Evolutionary conservation across 2,113 vertebrate genomes (phyloP), one percentile per base, ranked within the genome.

Genomic region (Jacana jacana): DNA sequence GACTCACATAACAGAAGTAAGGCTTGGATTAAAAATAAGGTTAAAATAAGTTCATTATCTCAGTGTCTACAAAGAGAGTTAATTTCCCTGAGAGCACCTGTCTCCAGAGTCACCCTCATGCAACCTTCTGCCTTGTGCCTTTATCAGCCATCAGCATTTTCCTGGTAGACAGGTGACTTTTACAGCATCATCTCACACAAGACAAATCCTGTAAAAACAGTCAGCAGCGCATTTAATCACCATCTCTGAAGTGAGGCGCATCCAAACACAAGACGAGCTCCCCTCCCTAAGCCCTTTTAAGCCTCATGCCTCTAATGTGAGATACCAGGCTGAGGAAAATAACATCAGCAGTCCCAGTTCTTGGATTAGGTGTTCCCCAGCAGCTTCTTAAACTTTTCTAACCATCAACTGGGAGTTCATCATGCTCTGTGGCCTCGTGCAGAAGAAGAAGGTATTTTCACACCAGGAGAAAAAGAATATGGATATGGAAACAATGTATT

Each of bases 231-330:
- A 51, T 87, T 93, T 91, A 80, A 90, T 82, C 51, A 1, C 46
- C 3, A 1, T 31, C 64, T 52, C 69, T 22, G 11, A 70, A 75
- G 51, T 0, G 0, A 58, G 55, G 66, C 49, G 70, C 42, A 25
- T 51, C 81, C 33, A 40, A 78, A 71, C 65, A 49, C 64, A 28
- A 63, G 81, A 16, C 2, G 4, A 52, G 37, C 84, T 89, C n/a
- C 46, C 22, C 22, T 51, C 75, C 76, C 70, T 87, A 92, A 91
- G 61, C 66, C 68, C 60, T 75, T 60, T 69, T 52, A 94, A 95
- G 95, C 90, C 42, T 85, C 46, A 17, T 57, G 54, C 37, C 48
- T 89, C 44, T 60, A 71, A 52, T 2, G 19, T 46, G 49, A 71
- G 77, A 86, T 48, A 72, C 5, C 27, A 70, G 60, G 16, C 42